Evolutionary conservation across 2,113 vertebrate genomes (phyloP).

Genomic region (Podocnemis expansa): DNA sequence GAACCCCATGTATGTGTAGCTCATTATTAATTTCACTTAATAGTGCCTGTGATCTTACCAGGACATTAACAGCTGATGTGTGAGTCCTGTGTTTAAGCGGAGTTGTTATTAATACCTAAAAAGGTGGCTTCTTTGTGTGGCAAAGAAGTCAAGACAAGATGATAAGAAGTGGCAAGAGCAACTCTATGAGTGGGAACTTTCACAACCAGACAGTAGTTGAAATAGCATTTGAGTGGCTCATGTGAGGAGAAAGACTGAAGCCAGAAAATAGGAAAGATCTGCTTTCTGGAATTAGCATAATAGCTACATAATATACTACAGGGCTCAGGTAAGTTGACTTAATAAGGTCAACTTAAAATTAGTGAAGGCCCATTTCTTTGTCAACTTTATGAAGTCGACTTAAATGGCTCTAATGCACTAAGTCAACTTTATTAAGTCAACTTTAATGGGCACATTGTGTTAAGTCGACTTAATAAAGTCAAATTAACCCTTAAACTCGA

Average conservation of each 20-base stretch:
- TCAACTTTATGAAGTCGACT: too few species aligned
- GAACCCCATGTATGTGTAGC: conserved; percentile 23
- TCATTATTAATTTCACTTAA: conserved; percentile 63
- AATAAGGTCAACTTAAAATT: too few species aligned
- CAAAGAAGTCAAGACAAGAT: not conserved
- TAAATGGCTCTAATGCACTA: too few species aligned
- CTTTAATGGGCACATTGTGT: too few species aligned
- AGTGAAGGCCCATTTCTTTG: too few species aligned
- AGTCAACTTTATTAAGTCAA: too few species aligned
- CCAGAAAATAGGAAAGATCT: not conserved
- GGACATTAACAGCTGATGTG: conserved; percentile 61
- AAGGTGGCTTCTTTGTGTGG: conserved; percentile 28
- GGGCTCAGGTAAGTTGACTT: too few species aligned
- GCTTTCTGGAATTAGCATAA: not conserved
- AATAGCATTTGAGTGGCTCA: not conserved
- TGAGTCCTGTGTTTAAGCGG: conserved; percentile 3
- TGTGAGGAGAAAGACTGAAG: not conserved
- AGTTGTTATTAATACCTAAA: conserved; percentile 62
- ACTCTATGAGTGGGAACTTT: conserved; percentile 44
- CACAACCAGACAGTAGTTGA: not conserved
- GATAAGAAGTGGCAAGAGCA: conserved; percentile 22
- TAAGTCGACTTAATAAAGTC: too few species aligned
- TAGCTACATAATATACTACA: too few species aligned
- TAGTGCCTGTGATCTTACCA: conserved; percentile 50
- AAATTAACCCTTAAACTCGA: too few species aligned